A percentile compares a stretch with the other conserved stretches of the same genome.
Evolutionary conservation across 2,113 vertebrate genomes (phyloP).

Genomic region (Tragelaphus buxtoni): DNA sequence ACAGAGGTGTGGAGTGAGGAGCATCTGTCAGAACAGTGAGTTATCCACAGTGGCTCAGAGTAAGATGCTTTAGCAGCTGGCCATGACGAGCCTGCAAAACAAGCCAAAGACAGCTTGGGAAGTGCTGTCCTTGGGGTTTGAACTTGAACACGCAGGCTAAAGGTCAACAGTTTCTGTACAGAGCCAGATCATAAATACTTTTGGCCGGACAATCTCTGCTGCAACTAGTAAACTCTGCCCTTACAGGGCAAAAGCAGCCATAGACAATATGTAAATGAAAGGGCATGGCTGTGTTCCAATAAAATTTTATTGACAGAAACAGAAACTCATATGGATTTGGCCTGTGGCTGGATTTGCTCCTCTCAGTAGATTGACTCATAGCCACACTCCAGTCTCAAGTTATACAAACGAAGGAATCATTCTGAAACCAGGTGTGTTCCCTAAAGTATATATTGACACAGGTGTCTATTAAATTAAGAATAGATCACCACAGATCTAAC

Average conservation of each 20-base stretch:
- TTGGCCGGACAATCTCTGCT: not conserved
- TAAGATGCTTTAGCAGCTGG: not conserved
- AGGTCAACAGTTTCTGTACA: not conserved
- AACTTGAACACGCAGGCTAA: not conserved
- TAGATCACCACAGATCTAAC: not conserved
- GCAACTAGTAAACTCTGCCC: not conserved
- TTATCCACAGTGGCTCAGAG: not conserved
- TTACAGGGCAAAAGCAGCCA: not conserved
- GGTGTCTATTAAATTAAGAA: not conserved
- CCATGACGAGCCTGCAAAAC: not conserved
- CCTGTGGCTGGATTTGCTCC: not conserved
- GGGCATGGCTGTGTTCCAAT: not conserved
- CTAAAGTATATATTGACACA: not conserved
- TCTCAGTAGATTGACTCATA: fast-evolving
- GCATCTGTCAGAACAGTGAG: not conserved
- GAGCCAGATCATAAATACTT: not conserved
- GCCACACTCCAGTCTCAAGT: not conserved
- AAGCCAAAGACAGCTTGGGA: not conserved
- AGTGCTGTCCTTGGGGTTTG: not conserved
- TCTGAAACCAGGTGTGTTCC: not conserved
- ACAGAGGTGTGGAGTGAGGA: not conserved
- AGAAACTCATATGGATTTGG: not conserved
- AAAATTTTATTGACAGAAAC: not conserved
- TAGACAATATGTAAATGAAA: not conserved
- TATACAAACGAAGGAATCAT: not conserved